Conservation (phyloP, 2,888 invertebrate genomes). For the Cactoblastis cactorum region DNA sequence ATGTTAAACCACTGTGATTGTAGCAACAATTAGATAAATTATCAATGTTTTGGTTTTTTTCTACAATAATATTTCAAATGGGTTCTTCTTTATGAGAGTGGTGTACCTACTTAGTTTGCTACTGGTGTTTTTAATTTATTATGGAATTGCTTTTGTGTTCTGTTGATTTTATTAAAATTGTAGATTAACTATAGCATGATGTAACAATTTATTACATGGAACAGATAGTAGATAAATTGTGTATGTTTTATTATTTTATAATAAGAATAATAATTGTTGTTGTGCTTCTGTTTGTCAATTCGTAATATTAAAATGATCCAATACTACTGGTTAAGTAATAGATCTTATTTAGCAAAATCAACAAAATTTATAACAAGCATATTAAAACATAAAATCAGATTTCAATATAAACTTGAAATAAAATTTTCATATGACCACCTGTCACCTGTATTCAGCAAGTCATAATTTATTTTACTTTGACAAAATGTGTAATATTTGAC, state of each 20-base stretch:
- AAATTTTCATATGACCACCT: not conserved
- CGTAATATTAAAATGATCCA: slow-evolving; percentile 28
- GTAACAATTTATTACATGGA: slow-evolving; percentile 46
- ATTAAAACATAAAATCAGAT: not conserved
- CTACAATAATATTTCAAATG: slow-evolving; percentile 52
- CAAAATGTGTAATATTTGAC: not conserved
- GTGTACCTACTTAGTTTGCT: slow-evolving; percentile 60
- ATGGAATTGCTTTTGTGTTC: slow-evolving; percentile 70
- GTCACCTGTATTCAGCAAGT: not conserved
- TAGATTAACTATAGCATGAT: slow-evolving; percentile 40
- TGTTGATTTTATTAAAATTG: slow-evolving; percentile 63
- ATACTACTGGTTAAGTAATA: slow-evolving; percentile 21
- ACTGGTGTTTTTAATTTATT: slow-evolving; percentile 76
- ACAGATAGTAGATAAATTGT: slow-evolving; percentile 38
- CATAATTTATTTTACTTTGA: not conserved
- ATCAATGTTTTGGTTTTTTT: slow-evolving; percentile 63
- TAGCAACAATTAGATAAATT: slow-evolving; percentile 76
- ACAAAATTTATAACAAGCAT: not conserved
- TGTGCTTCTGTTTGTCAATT: slow-evolving; percentile 45
- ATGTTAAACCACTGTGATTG: slow-evolving; percentile 79
- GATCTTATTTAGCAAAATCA: not conserved
- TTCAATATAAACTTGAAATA: not conserved
- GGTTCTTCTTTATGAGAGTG: slow-evolving; percentile 68
- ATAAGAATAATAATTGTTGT: slow-evolving; percentile 33
- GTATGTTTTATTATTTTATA: slow-evolving; percentile 29